Evolutionary conservation across 2,888 invertebrate genomes (phyloP).

Genomic region (Beris morrisii): DNA sequence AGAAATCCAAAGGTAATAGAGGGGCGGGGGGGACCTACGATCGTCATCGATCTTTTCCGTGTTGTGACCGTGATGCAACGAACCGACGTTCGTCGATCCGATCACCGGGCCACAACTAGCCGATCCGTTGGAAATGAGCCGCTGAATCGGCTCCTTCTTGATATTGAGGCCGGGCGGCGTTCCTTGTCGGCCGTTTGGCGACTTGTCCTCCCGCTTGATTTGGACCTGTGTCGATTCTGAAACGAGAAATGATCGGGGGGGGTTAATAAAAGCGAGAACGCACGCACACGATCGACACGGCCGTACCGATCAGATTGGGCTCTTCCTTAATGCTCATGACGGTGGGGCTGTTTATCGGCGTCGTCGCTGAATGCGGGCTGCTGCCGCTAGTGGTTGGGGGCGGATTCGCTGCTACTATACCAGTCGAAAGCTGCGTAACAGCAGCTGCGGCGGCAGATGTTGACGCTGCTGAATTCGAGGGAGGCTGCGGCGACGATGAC

Average conservation of each 20-base stretch:
- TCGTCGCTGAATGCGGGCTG: neutral
- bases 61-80: conserved; percentile 28
- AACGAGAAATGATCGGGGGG: neutral
- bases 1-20: neutral
- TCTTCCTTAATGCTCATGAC: conserved; percentile 27
- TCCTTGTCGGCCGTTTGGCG: conserved; percentile 38
- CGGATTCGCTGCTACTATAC: no score
- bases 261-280: neutral
- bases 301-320: conserved; percentile 16
- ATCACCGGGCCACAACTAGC: conserved; percentile 19
- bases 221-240: conserved; percentile 17
- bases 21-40: conserved; percentile 21
- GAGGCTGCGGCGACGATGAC: conserved; percentile 14
- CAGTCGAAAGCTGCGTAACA: conserved; percentile 12
- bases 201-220: conserved; percentile 33
- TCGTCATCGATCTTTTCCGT: conserved; percentile 31
- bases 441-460: neutral
- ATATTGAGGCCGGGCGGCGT: conserved; percentile 24
- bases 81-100: conserved; percentile 38
- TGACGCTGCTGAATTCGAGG: neutral
- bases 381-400: neutral
- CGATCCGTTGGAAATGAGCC: conserved; percentile 37
- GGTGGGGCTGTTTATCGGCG: neutral
- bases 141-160: conserved; percentile 35
- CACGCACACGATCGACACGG: neutral